Evolutionary conservation across 2,113 vertebrate genomes (phyloP).

Genomic region (Sarotherodon lohbergeri): DNA sequence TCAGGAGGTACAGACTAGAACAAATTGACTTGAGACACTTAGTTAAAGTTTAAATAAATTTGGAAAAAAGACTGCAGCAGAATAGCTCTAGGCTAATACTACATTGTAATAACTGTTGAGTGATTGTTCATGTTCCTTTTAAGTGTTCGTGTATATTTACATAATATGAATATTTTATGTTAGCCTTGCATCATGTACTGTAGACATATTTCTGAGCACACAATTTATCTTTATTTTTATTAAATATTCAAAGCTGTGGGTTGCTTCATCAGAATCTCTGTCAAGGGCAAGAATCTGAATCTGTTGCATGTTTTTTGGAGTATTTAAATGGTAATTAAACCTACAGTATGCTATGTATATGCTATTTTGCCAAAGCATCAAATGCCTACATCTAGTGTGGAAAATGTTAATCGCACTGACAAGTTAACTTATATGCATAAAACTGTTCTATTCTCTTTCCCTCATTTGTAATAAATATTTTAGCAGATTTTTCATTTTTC

Average conservation of each 20-base stretch:
- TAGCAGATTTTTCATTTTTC: not conserved
- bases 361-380: not conserved
- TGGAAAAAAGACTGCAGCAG: not conserved
- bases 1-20: not conserved
- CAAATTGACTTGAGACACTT: not conserved
- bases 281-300: not conserved
- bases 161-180: not conserved
- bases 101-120: not conserved
- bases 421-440: not conserved
- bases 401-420: not conserved
- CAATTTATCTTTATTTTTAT: not conserved
- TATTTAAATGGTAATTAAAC: not conserved
- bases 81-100: not conserved
- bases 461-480: not conserved
- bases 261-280: not conserved
- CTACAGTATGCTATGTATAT: not conserved
- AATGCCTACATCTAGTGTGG: not conserved
- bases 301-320: not conserved
- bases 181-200: not conserved
- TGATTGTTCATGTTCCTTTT: not conserved
- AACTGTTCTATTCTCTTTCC: not conserved
- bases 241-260: not conserved
- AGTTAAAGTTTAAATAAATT: constrained; percentile 6
- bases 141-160: not conserved
- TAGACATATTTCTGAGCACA: not conserved